Percentiles rank a stretch among this genome's conserved stretches.
Evolutionary conservation across 1,140 invertebrate genomes (phyloP).

Genomic region (Camponotus vicinus): DNA sequence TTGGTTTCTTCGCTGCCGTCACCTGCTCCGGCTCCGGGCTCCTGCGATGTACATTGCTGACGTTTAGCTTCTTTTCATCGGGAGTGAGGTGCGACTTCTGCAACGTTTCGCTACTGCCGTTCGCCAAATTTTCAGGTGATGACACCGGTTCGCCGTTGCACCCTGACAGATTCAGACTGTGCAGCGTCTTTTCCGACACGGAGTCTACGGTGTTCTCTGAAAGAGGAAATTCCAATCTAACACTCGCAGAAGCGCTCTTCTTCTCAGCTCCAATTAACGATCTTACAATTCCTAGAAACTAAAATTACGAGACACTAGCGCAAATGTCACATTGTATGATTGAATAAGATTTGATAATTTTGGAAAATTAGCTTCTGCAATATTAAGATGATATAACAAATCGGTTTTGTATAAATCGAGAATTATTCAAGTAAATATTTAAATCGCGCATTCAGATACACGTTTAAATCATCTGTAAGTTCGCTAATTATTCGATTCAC

Average conservation of each 20-base stretch:
- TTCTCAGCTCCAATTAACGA: background rate
- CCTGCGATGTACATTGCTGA: conserved; percentile 81
- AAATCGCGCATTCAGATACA: background rate
- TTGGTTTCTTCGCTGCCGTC: conserved; percentile 88
- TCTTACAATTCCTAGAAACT: background rate
- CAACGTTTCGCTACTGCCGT: conserved; percentile 78
- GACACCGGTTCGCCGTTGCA: conserved; percentile 81
- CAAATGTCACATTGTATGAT: background rate
- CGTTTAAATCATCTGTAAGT: background rate
- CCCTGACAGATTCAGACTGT: conserved; percentile 82
- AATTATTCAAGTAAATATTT: background rate
- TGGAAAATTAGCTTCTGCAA: background rate
- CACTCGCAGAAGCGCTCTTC: background rate
- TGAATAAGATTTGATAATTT: background rate
- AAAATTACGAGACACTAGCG: background rate
- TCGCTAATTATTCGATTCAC: conserved; percentile 5
- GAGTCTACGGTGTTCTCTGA: conserved; percentile 83
- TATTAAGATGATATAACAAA: background rate
- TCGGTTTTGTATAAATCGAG: background rate
- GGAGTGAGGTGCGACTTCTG: conserved; percentile 80
- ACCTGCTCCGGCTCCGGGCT: conserved; percentile 79
- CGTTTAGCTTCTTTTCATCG: conserved; percentile 76
- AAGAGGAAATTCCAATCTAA: conserved; percentile 44
- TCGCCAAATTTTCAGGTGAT: conserved; percentile 73
- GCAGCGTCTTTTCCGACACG: conserved; percentile 83